Conservation (phyloP, 2,797 vertebrate genomes). For the Stomatorhinus walkeri region DNA sequence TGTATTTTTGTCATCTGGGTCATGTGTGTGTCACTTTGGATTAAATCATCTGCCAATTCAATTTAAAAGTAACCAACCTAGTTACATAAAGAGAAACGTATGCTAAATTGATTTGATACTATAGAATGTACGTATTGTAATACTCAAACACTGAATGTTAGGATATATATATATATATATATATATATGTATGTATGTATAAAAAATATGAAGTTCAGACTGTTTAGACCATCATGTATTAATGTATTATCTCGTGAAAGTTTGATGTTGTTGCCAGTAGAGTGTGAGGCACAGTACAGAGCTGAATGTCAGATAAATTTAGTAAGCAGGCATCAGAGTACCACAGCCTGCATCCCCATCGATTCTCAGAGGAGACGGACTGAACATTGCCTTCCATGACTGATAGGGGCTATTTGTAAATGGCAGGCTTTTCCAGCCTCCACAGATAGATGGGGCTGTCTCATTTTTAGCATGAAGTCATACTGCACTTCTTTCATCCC, state of each 20-base stretch:
- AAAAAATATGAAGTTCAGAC: background rate
- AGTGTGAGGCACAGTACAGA: background rate
- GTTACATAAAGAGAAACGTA: background rate
- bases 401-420: background rate
- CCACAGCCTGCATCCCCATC: background rate
- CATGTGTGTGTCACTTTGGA: background rate
- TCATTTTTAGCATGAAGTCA: background rate
- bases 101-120: background rate
- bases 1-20: background rate
- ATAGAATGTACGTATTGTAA: background rate
- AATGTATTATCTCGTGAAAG: background rate
- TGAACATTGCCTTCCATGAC: background rate
- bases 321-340: background rate
- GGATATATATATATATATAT: background rate
- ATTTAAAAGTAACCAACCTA: background rate
- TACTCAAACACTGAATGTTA: background rate
- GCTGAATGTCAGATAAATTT: conserved; percentile 6
- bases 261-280: background rate
- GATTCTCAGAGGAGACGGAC: background rate
- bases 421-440: background rate
- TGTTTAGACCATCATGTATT: background rate
- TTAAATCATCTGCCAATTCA: background rate
- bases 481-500: background rate
- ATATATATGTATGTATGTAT: background rate
- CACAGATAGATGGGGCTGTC: background rate